Evolutionary conservation across 2,797 vertebrate species (phyloP).

Genomic region (Malurus leucopterus): DNA sequence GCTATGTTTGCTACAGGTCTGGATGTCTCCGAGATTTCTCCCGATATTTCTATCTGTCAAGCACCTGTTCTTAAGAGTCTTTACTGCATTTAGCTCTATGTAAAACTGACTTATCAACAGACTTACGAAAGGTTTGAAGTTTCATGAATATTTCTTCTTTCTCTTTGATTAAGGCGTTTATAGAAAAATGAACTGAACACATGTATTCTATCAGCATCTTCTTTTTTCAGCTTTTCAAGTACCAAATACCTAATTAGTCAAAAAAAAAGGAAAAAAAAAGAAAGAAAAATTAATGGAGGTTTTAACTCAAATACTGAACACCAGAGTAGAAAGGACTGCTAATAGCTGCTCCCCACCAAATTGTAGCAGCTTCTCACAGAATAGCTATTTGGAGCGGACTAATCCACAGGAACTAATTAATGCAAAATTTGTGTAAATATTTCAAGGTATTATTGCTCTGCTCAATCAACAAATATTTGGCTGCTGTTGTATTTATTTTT

Average conservation of each 20-base stretch:
- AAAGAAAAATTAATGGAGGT: neutral
- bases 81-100: neutral
- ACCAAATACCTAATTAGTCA: constrained; percentile 85
- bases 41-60: neutral
- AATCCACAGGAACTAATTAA: neutral
- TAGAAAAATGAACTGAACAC: constrained; percentile 98
- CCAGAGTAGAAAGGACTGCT: neutral
- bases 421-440: neutral
- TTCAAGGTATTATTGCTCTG: neutral
- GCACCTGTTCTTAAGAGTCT: neutral
- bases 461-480: neutral
- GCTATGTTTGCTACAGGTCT: neutral
- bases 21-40: neutral
- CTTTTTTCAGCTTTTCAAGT: constrained; percentile 91
- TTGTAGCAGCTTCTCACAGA: neutral
- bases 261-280: neutral
- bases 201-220: constrained; percentile 91
- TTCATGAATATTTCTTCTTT: constrained; percentile 84
- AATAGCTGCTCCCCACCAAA: neutral
- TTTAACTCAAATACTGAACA: neutral
- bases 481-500: neutral
- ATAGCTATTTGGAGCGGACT: neutral
- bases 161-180: constrained; percentile 95
- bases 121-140: constrained; percentile 89
- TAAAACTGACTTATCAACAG: neutral